phyloP scores from a whole-genome alignment of 2,797 vertebrate genomes.

The Lutjanus argentimaculatus region DNA sequence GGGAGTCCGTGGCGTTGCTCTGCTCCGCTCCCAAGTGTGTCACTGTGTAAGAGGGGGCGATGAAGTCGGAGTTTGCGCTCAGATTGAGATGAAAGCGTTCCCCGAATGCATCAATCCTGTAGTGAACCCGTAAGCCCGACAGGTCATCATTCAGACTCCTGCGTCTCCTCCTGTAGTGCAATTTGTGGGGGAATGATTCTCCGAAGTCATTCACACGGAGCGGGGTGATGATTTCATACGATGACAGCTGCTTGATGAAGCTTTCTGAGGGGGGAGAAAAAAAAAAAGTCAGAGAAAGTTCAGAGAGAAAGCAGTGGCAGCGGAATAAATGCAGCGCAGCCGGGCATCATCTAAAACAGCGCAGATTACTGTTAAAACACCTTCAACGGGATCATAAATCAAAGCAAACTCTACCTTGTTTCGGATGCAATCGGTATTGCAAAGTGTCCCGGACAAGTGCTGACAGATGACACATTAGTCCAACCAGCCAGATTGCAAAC shows the following conservation, averaged over 20 bases:
- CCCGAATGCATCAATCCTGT: slow-evolving; percentile 92
- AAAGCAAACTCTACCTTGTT: slow-evolving; percentile 89
- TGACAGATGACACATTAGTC: slow-evolving; percentile 91
- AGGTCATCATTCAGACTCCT: slow-evolving; percentile 87
- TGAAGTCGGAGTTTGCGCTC: slow-evolving; percentile 91
- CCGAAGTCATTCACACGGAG: slow-evolving; percentile 94
- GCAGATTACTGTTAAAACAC: slow-evolving; percentile 2
- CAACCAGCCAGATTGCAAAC: slow-evolving; percentile 89
- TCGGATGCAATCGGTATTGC: slow-evolving; percentile 90
- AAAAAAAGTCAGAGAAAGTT: slow-evolving; percentile 1
- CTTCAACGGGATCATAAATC: slow-evolving; percentile 11
- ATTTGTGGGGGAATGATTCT: slow-evolving; percentile 89
- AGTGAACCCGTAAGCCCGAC: slow-evolving; percentile 86
- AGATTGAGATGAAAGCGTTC: slow-evolving; percentile 94
- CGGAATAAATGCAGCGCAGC: slow-evolving; percentile 12
- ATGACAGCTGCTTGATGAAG: slow-evolving; percentile 91
- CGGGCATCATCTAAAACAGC: slow-evolving; percentile 29
- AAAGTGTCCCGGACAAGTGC: slow-evolving; percentile 85
- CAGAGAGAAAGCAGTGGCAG: not conserved
- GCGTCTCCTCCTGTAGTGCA: slow-evolving; percentile 90
- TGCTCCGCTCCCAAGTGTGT: slow-evolving; percentile 87
- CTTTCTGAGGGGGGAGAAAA: slow-evolving; percentile 84
- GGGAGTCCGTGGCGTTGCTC: slow-evolving; percentile 51
- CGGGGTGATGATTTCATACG: slow-evolving; percentile 95
- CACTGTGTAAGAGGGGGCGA: slow-evolving; percentile 90